These are phyloP conservation scores for Fissipunctia ypsillon DNA, from an alignment of 2,888 invertebrate species.

Conservation along the genomic window DNA sequence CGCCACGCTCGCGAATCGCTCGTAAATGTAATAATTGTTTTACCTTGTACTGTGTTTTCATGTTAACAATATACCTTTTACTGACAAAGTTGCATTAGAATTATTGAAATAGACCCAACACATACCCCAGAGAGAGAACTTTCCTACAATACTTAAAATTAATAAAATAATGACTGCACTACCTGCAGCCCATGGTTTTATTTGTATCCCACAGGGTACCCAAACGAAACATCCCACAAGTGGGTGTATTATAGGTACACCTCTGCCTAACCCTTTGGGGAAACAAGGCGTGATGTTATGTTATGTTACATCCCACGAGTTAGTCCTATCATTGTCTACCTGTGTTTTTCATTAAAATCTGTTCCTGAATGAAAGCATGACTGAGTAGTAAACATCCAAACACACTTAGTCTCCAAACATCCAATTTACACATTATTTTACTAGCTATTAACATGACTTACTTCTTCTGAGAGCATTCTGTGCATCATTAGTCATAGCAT, in stretches of 20 bases:
- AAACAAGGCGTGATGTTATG: too few relatives aligned
- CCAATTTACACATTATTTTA: not conserved
- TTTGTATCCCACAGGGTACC: not conserved
- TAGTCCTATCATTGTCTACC: slow-evolving; percentile 2
- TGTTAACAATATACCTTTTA: too few relatives aligned
- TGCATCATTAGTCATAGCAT: slow-evolving; percentile 99
- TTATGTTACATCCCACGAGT: not conserved
- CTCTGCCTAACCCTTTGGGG: too few relatives aligned
- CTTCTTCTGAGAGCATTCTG: slow-evolving; percentile 99
- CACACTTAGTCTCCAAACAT: not conserved
- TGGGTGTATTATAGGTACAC: too few relatives aligned
- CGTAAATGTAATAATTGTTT: too few relatives aligned
- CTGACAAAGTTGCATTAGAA: too few relatives aligned
- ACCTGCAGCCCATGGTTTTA: not conserved
- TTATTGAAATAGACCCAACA: too few relatives aligned
- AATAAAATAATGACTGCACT: not conserved
- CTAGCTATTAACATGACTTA: slow-evolving; percentile 84
- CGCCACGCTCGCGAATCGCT: too few relatives aligned
- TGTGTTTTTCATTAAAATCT: slow-evolving; percentile 1
- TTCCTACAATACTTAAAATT: not conserved
- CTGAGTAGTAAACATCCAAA: not conserved
- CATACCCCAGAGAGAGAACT: too few relatives aligned
- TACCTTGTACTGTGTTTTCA: too few relatives aligned
- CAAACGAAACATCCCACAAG: not conserved
- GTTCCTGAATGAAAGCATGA: not conserved